Conservation (phyloP, 2,797 vertebrate genomes). For the Zalophus californianus region DNA sequence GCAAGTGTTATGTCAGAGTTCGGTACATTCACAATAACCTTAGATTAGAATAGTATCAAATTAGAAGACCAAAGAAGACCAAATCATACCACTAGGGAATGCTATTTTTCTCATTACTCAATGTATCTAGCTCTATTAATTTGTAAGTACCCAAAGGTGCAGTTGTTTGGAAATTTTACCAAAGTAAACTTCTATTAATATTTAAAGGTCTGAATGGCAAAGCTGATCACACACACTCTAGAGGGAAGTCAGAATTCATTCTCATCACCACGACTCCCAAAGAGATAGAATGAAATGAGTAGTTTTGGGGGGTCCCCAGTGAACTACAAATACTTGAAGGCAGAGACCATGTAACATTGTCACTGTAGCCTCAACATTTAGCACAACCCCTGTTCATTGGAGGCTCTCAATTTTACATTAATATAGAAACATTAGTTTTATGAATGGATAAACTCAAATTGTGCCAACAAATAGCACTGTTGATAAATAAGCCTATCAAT, state of each 20-base stretch:
- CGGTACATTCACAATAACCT: not conserved
- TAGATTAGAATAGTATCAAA: not conserved
- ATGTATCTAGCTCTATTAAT: not conserved
- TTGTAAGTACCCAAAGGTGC: not conserved
- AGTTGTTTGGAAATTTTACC: not conserved
- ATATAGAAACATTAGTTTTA: not conserved
- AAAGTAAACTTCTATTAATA: not conserved
- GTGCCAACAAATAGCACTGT: not conserved
- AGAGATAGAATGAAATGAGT: not conserved
- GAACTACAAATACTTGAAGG: not conserved
- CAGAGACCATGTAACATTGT: not conserved
- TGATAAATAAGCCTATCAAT: not conserved
- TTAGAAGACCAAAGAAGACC: not conserved
- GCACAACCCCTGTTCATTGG: not conserved
- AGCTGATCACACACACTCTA: not conserved
- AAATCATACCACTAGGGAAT: not conserved
- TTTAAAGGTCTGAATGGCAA: not conserved
- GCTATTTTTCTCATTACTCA: not conserved
- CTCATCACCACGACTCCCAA: not conserved
- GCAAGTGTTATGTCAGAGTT: not conserved
- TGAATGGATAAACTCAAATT: constrained; percentile 14
- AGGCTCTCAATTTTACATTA: not conserved
- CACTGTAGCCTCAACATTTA: not conserved
- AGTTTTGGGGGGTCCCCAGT: not conserved
- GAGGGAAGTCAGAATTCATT: not conserved